phyloP scores from a whole-genome alignment of 2,797 vertebrate genomes.

The Rhynchotus rufescens region DNA sequence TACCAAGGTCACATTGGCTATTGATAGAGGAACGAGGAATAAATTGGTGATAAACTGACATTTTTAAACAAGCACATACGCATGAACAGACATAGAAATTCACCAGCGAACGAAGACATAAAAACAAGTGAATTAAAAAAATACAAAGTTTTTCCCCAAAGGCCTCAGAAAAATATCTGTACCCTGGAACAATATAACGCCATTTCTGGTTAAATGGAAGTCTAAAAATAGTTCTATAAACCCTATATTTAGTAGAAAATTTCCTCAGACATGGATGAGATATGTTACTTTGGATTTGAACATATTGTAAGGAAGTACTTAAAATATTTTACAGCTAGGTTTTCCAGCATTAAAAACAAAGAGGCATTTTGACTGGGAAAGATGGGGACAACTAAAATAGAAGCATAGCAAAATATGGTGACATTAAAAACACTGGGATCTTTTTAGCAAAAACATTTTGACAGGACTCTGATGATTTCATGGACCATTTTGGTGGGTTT shows the following conservation, averaged over 20 bases:
- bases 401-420: neutral
- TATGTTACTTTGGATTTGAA: neutral
- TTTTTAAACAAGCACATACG: neutral
- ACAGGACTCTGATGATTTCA: neutral
- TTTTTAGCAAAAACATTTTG: neutral
- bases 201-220: neutral
- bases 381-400: neutral
- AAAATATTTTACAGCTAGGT: neutral
- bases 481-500: neutral
- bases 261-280: neutral
- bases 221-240: neutral
- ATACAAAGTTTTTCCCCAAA: neutral
- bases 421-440: neutral
- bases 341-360: neutral
- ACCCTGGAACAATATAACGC: neutral
- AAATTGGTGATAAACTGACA: neutral
- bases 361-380: neutral
- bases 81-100: fast-evolving
- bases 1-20: neutral
- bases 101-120: neutral
- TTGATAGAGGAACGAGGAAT: neutral
- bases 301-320: slow-evolving; percentile 1
- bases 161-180: neutral
- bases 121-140: neutral
- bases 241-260: neutral